Base-by-base conservation (phyloP, 2,113 vertebrate species). In the Aptenodytes forsteri region DNA sequence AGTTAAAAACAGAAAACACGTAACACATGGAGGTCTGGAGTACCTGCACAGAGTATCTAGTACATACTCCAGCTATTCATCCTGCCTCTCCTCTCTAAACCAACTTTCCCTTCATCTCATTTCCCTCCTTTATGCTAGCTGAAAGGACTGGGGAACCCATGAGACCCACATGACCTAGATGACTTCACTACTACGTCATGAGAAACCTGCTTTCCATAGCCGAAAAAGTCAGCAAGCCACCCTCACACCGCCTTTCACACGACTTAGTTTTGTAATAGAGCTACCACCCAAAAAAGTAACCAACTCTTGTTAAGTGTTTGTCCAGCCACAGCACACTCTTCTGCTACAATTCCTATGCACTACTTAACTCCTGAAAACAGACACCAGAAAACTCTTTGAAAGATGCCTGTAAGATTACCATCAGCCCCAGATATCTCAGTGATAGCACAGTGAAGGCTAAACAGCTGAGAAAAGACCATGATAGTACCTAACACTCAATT, bases 111-210 rank as follows among this genome's bases (percentile, higher is more conserved):
- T 55, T 86, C 18, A 59, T 10, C 65, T 56, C 30, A 47, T n/a
- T 87, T 83, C 54, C 30, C 32, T 46, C 38, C 12, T 54, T 64
- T 26, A 67, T 0, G 0, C 56, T 54, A 80, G 16, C 26, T 40
- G 29, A 88, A 91, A 73, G 46, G 38, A 78, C 30, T 25, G 12
- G 8, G 25, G 27, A 91, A 50, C 19, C 42, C 69, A 17, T 6
- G 32, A 72, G 46, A 89, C 21, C 30, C 49, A 44, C 6, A 13
- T 3, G 14, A 83, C 23, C 32, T 59, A n/a, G 5, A 83, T 15
- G 29, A 65, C 16, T 65, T 84, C 79, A 80, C 32, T 58, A 27
- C 36, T 42, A 26, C 0, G 0, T 65, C 62, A 42, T 0, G 2
- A 87, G 59, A 95, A 97, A 89, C 16, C 30, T 78, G 47, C 27